Conservation (phyloP, 2,113 vertebrate species). For the Myodes glareolus region DNA sequence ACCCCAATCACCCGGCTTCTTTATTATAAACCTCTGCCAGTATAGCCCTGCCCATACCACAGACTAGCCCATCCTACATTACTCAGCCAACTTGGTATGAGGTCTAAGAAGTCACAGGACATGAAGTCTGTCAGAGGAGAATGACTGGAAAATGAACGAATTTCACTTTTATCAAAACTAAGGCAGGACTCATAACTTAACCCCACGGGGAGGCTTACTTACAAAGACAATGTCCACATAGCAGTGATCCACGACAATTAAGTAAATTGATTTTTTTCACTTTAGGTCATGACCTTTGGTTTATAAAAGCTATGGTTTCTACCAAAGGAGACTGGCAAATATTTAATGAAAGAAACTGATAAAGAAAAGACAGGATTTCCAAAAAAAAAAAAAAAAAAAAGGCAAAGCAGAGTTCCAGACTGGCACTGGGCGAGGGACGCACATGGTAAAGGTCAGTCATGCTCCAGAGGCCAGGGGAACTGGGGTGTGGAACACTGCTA, state of each 20-base stretch:
- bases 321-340: background rate
- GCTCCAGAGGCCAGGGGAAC: background rate
- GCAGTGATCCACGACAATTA: background rate
- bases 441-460: background rate
- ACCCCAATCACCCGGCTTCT: background rate
- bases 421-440: too few species aligned
- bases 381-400: background rate
- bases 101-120: background rate
- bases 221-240: background rate
- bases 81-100: background rate
- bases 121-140: background rate
- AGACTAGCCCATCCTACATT: background rate
- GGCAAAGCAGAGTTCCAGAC: background rate
- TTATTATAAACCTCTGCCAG: background rate
- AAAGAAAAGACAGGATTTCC: background rate
- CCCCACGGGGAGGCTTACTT: background rate
- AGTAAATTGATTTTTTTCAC: background rate
- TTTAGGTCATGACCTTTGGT: background rate
- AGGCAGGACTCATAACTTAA: background rate
- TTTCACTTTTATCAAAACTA: background rate
- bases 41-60: accelerated
- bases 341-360: background rate
- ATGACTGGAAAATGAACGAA: background rate
- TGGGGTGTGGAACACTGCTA: too few species aligned
- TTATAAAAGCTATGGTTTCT: background rate